Base-by-base conservation (phyloP, 2,888 invertebrate genomes). In the Mesorhabditis sp. region DNA sequence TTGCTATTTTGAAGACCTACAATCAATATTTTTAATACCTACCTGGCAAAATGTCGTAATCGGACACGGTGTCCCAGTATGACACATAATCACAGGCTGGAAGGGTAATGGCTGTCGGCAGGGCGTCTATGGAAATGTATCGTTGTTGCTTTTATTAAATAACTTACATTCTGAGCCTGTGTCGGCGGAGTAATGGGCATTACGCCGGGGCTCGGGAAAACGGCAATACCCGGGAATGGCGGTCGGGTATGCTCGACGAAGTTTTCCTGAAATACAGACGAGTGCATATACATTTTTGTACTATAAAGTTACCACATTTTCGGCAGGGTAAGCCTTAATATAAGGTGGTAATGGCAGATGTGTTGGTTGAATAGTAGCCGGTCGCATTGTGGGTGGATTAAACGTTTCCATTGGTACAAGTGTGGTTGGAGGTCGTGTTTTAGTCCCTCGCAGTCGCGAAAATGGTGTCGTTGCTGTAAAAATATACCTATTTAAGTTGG, bases 21-120 rank as follows among this genome's bases (percentile, higher is more conserved):
- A 28, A 28, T 28, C 2, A 28, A 28, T 28, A 28, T 28, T 28
- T 28, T n/a, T 2, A 50, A 10, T 13, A 50, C 1, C n/a, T 50
- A 50, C 58, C 58, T 69, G 80, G 67, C 80, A 80, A 65, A 77
- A 80, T 4, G 76, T 74, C 28, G 74, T 74, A 15, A 67, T 65
- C 5, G 80, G 77, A 67, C 80, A 80, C 7, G 69, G 65, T n/a
- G 72, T 71, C 4, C 67, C 61, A 41, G 64, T 58, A 15, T 73
- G 75, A 43, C 78, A 78, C 74, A 76, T 74, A 10, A 78, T 78
- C 1, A 74, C 73, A 0, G 74, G 58, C n/a, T 50, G 58, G 7
- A 50, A n/a, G 58, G 58, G 58, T 50, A 50, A 50, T 2, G 58
- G 58, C 58, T 50, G 58, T 13, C 58, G 58, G 58, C 58, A 50